Evolutionary conservation across 2,797 vertebrate species (phyloP).

Genomic region (Acanthurus leucopareius): DNA sequence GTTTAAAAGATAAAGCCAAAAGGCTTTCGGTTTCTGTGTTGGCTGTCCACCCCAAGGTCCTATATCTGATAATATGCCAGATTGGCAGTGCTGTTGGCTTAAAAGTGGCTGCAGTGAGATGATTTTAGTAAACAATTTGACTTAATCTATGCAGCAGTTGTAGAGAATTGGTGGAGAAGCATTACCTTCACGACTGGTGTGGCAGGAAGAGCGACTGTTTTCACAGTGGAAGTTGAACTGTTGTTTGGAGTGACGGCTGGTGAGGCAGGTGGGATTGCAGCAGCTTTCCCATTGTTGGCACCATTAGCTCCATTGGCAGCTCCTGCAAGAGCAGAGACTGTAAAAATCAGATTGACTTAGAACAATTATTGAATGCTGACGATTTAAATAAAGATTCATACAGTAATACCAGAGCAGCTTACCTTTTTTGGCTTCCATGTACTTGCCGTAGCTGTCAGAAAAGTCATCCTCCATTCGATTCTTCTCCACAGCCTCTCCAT

Average conservation of each 20-base stretch:
- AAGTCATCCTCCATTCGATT: constrained; percentile 95
- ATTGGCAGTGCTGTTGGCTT: background rate
- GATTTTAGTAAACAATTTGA: background rate
- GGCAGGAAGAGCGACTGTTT: constrained; percentile 87
- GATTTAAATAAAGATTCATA: constrained; percentile 39
- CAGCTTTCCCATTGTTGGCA: constrained; percentile 90
- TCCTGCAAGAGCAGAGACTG: constrained; percentile 86
- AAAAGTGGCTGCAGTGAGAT: background rate
- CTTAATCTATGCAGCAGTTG: background rate
- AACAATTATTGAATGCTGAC: no score
- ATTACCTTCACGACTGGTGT: constrained; percentile 93
- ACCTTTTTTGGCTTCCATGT: constrained; percentile 99
- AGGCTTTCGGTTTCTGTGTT: no score
- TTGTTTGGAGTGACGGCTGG: constrained; percentile 87
- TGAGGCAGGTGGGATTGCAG: constrained; percentile 85
- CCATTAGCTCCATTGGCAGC: constrained; percentile 92
- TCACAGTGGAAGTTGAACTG: constrained; percentile 89
- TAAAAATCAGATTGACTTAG: constrained; percentile 84
- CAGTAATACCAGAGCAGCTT: background rate
- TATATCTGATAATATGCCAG: no score
- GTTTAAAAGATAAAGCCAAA: no score
- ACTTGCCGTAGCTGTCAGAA: constrained; percentile 97
- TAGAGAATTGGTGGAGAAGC: background rate
- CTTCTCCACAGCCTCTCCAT: constrained; percentile 94
- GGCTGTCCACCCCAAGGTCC: no score